phyloP scores from a whole-genome alignment of 2,888 invertebrate species.

The Gymnosoma rotundatum region DNA sequence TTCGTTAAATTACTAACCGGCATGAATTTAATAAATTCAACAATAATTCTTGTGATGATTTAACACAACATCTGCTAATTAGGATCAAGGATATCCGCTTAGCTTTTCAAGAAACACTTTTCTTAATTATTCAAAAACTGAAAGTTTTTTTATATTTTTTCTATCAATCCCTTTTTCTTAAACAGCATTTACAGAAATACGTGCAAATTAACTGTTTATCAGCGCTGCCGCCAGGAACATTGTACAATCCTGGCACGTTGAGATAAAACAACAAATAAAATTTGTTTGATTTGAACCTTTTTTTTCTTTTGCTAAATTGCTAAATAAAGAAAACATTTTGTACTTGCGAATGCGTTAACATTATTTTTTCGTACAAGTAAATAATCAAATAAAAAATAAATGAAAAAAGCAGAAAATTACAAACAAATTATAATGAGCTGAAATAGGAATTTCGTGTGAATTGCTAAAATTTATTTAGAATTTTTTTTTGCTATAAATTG shows the following conservation, averaged over 20 bases:
- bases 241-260: too few species aligned
- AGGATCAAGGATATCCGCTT: background rate
- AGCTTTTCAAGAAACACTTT: background rate
- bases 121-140: background rate
- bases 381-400: slow-evolving; percentile 4
- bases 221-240: background rate
- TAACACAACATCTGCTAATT: background rate
- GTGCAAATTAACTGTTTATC: slow-evolving; percentile 17
- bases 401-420: background rate
- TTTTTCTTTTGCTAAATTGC: background rate
- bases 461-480: slow-evolving; percentile 13
- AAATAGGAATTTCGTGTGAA: slow-evolving; percentile 35
- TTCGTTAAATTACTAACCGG: slow-evolving; percentile 10
- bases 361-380: background rate
- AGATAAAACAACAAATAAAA: too few species aligned
- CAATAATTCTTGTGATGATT: background rate
- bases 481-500: slow-evolving; percentile 18
- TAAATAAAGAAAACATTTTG: background rate
- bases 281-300: background rate
- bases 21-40: slow-evolving; percentile 16
- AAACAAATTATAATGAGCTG: slow-evolving; percentile 15
- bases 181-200: too few species aligned
- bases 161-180: background rate
- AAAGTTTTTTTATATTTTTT: background rate
- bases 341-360: background rate